These are phyloP conservation scores for Amblyjoppa proteus DNA, from an alignment of 2,888 invertebrate species.

Conservation along the genomic window DNA sequence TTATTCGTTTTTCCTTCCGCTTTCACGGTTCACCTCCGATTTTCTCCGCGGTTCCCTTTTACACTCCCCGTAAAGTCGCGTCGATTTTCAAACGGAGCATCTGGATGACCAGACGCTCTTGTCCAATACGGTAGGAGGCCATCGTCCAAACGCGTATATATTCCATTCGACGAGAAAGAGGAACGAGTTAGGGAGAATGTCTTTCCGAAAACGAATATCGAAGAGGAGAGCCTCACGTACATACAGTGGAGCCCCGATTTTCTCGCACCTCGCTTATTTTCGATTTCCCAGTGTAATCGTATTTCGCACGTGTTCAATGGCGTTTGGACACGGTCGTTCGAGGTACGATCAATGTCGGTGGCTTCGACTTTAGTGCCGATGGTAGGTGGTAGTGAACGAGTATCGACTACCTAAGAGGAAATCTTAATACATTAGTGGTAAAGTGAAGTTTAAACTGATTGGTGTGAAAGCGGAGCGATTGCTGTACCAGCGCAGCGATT, in stretches of 20 bases:
- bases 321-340: neutral
- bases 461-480: too few relatives aligned
- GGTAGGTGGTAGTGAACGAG: too few relatives aligned
- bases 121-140: conserved; percentile 66
- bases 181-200: neutral
- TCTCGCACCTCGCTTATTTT: too few relatives aligned
- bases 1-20: conserved; percentile 21
- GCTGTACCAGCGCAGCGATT: too few relatives aligned
- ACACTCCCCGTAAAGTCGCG: conserved; percentile 2
- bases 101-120: conserved; percentile 43
- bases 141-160: conserved; percentile 33
- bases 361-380: too few relatives aligned
- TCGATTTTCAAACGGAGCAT: conserved; percentile 25
- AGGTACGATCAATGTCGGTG: neutral
- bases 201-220: conserved; percentile 46
- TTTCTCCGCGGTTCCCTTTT: conserved; percentile 36
- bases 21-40: conserved; percentile 17
- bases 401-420: too few relatives aligned
- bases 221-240: neutral
- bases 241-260: neutral
- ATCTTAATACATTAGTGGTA: too few relatives aligned
- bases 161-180: conserved; percentile 17
- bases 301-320: conserved; percentile 49
- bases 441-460: too few relatives aligned
- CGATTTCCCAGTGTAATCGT: conserved; percentile 18